Conservation (phyloP, 35 echinoderm and acorn worm genomes). For the Chiridota heheva region DNA sequence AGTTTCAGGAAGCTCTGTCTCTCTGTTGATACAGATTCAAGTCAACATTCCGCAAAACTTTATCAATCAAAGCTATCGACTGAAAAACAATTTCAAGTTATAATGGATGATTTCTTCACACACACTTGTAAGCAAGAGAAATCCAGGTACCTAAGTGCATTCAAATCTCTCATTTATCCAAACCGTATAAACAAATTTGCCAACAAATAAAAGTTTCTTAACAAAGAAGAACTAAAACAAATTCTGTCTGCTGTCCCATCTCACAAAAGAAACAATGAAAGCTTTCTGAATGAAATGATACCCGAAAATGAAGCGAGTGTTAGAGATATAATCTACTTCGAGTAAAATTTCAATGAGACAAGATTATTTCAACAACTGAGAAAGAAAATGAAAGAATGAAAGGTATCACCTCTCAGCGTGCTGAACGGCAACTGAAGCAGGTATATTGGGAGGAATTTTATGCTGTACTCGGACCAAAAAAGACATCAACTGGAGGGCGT, state of each 20-base stretch:
- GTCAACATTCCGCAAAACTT: no score
- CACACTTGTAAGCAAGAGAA: background rate
- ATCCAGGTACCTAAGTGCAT: background rate
- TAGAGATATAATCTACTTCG: background rate
- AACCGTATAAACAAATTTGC: no score
- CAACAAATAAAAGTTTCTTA: no score
- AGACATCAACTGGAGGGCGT: background rate
- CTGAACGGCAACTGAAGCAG: background rate
- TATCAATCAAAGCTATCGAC: background rate
- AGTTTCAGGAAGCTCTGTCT: no score
- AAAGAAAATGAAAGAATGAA: background rate
- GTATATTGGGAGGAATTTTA: constrained; percentile 2
- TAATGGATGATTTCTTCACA: constrained; percentile 2
- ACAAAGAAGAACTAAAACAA: no score
- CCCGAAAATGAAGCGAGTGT: no score
- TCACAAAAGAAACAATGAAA: no score
- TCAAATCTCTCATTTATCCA: background rate
- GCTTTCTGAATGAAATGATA: no score
- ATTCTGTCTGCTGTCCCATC: no score
- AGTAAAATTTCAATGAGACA: background rate
- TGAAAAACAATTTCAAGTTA: no score
- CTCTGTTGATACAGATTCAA: no score
- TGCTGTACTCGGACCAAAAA: background rate
- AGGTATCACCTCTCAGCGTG: background rate
- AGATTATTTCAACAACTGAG: background rate